phyloP scores from a whole-genome alignment of 2,113 vertebrate genomes.

The Cacatua alba region DNA sequence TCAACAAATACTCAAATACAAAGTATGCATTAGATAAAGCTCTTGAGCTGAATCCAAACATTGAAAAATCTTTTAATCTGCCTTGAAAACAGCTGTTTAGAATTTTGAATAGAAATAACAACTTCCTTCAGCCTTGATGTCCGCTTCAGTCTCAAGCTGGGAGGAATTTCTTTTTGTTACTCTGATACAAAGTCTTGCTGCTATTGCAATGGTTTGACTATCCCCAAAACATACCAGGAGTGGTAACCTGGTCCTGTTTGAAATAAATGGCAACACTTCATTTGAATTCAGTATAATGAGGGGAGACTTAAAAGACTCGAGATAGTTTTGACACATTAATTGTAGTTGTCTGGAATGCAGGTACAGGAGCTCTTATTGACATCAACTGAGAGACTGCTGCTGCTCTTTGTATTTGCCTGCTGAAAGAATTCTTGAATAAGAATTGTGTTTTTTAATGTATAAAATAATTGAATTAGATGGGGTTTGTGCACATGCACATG shows the following conservation, averaged over 20 bases:
- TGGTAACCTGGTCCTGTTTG: background rate
- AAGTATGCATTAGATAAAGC: constrained; percentile 63
- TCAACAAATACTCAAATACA: constrained; percentile 68
- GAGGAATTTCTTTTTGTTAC: constrained; percentile 46
- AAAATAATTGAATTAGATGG: background rate
- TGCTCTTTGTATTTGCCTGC: background rate
- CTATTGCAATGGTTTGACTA: background rate
- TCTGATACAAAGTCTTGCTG: constrained; percentile 2
- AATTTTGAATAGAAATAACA: constrained; percentile 59
- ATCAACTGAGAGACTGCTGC: background rate
- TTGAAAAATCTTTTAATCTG: constrained; percentile 57
- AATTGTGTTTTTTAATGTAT: background rate
- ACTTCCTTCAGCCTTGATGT: constrained; percentile 47
- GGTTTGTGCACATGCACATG: background rate
- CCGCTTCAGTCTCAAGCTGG: background rate
- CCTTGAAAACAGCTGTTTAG: constrained; percentile 60
- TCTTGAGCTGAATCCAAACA: constrained; percentile 53
- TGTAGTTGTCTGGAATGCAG: background rate
- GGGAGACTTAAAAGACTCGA: background rate
- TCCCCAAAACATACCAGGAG: background rate
- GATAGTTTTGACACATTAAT: background rate
- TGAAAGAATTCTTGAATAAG: background rate
- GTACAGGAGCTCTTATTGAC: background rate
- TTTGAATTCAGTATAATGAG: background rate
- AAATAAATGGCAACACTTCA: background rate